Evolutionary conservation across 2,888 invertebrate species (phyloP).

Genomic region (Drosophila planitibia): DNA sequence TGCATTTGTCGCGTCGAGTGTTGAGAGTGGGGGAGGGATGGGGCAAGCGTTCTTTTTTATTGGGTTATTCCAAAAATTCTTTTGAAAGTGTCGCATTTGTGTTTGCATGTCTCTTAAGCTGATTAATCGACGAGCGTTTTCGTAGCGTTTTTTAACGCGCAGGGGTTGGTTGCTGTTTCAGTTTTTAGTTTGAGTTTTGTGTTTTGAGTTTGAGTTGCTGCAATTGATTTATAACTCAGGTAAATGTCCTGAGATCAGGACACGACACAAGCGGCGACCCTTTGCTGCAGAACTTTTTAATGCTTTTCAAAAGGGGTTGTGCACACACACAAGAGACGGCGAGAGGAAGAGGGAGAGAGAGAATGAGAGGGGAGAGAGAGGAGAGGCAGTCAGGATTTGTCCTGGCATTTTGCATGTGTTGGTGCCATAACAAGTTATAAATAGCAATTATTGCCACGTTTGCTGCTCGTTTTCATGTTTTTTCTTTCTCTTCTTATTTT

Average conservation of each 20-base stretch:
- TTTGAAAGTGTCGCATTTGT: conserved; percentile 1
- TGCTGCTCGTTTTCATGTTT: conserved; percentile 19
- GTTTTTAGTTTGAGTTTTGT: not conserved
- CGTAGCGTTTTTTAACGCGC: conserved; percentile 39
- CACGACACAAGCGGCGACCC: conserved; percentile 62
- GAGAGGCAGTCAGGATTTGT: conserved; percentile 38
- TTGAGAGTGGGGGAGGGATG: not conserved
- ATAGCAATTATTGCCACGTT: conserved; percentile 74
- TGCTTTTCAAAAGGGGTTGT: conserved; percentile 65
- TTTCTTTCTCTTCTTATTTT: conserved; percentile 2
- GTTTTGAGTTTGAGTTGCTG: conserved; percentile 23
- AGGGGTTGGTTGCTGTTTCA: conserved; percentile 12
- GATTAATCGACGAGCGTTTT: conserved; percentile 39
- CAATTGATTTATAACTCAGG: conserved; percentile 77
- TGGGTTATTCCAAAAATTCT: conserved; percentile 1
- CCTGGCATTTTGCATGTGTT: conserved; percentile 72
- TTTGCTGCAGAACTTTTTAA: conserved; percentile 48
- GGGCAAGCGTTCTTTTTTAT: not conserved
- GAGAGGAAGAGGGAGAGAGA: not conserved
- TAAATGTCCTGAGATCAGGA: conserved; percentile 79
- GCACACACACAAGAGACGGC: conserved; percentile 33
- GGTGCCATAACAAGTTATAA: conserved; percentile 79
- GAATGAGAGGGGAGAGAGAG: not conserved
- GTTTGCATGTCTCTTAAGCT: conserved; percentile 22
- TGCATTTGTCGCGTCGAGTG: conserved; percentile 28